These are phyloP conservation scores for Drosophila sechellia DNA, from an alignment of 1,140 invertebrate species.

Conservation along the genomic window DNA sequence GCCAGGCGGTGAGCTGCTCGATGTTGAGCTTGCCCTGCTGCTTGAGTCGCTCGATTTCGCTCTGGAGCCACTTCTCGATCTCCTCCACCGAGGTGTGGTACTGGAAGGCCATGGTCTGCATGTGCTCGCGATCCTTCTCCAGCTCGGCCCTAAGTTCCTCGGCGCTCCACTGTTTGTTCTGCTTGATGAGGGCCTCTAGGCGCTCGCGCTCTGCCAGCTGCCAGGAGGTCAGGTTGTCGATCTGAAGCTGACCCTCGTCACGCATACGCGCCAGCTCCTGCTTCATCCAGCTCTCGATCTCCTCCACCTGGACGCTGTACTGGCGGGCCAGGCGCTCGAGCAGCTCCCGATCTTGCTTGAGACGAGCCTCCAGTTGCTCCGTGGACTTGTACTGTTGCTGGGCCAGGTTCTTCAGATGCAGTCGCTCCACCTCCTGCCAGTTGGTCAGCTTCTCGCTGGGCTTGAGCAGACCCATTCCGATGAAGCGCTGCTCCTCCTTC, in stretches of 20 bases:
- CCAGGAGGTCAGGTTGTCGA: constrained; percentile 78
- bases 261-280: constrained; percentile 77
- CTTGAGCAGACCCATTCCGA: constrained; percentile 77
- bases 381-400: constrained; percentile 80
- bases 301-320: constrained; percentile 79
- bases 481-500: constrained; percentile 79
- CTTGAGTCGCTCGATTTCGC: constrained; percentile 68
- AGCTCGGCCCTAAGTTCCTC: constrained; percentile 69
- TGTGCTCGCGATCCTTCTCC: constrained; percentile 76
- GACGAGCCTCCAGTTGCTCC: constrained; percentile 74
- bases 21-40: constrained; percentile 76
- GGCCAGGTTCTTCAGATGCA: constrained; percentile 72
- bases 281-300: constrained; percentile 81
- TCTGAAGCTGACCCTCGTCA: constrained; percentile 79
- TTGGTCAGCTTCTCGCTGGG: constrained; percentile 80
- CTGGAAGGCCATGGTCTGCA: constrained; percentile 83
- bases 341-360: constrained; percentile 73
- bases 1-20: constrained; percentile 75
- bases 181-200: constrained; percentile 64
- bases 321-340: constrained; percentile 69
- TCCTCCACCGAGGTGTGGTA: constrained; percentile 81
- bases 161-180: constrained; percentile 77
- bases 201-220: constrained; percentile 77
- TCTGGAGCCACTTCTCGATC: constrained; percentile 76
- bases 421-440: constrained; percentile 79